Evolutionary conservation across 2,113 vertebrate genomes (phyloP).

Genomic region (Melanerpes formicivorus): DNA sequence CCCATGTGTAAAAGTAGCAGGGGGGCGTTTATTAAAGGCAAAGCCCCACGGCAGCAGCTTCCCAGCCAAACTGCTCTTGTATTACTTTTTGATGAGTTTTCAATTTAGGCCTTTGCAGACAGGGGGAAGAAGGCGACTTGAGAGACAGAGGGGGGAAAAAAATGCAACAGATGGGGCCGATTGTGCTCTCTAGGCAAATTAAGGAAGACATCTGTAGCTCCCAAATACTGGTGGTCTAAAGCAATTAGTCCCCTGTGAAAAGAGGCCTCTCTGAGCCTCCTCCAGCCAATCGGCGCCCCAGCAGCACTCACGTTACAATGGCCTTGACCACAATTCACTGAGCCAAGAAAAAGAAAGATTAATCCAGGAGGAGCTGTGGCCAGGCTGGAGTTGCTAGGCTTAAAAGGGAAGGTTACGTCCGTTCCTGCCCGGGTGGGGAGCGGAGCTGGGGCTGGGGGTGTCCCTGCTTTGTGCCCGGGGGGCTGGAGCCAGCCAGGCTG

Average conservation of each 20-base stretch:
- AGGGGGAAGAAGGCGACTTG: constrained; percentile 82
- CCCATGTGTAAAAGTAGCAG: constrained; percentile 87
- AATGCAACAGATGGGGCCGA: constrained; percentile 98
- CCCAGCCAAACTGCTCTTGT: constrained; percentile 95
- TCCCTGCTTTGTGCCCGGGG: background rate
- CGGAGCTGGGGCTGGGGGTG: background rate
- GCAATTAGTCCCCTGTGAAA: constrained; percentile 94
- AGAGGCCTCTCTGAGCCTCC: constrained; percentile 88
- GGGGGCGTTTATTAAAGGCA: constrained; percentile 87
- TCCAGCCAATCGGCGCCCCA: constrained; percentile 86
- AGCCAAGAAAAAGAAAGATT: constrained; percentile 87
- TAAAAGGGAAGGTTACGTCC: constrained; percentile 74
- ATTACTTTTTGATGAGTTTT: constrained; percentile 99
- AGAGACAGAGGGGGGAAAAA: constrained; percentile 79
- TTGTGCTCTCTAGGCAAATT: constrained; percentile 98
- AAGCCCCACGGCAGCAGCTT: constrained; percentile 86
- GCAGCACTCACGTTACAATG: constrained; percentile 93
- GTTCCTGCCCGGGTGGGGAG: constrained; percentile 58
- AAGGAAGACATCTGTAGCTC: constrained; percentile 98
- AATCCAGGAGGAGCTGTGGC: constrained; percentile 85
- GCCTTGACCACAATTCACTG: constrained; percentile 91
- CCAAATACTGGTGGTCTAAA: constrained; percentile 91
- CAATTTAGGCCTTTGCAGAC: constrained; percentile 93
- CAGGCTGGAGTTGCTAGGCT: constrained; percentile 77
- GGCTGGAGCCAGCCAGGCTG: background rate